Evolutionary conservation across 2,888 invertebrate genomes (phyloP), one percentile per base, ranked within the genome.

Genomic region (Synanthedon formicaeformis): DNA sequence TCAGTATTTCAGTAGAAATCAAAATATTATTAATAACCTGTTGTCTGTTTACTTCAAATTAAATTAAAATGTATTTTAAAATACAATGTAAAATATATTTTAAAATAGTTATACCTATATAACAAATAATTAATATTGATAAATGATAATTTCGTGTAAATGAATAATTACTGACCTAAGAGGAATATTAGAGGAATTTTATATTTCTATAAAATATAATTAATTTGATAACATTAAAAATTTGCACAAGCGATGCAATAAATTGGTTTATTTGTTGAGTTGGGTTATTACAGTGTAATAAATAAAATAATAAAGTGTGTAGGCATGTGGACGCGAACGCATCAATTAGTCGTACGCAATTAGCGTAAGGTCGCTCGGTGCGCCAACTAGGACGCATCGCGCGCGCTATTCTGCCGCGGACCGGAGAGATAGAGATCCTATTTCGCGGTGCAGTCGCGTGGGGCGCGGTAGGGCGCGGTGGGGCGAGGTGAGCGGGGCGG

Each of bases 401-500:
- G 69, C 70, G 69, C 66, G 68, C 64, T 34, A 34, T 10, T 65
- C 63, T 60, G 60, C 57, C 58, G 58, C 53, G 54, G 60, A 57
- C 56, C 57, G 60, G 60, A 64, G 64, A 67, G 70, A 49, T 53
- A 78, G 53, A 78, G 84, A 81, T 83, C 79, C 77, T 80, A 82
- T 82, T 83, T 81, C 78, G 76, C 70, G 64, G 63, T 54, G 59
- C 55, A 62, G 16, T 10, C 34, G 34, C 34, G 34, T 41, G 41
- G 49, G 60, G 56, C 54, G 60, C 57, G 54, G 51, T 45, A 60
- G 54, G 53, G 59, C 53, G 61, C 14, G 55, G 52, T 57, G 60
- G 56, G 27, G 8, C 58, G 60, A 54, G 51, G 59, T 58, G 57
- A 56, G 55, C 56, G 63, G 61, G 56, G 58, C 57, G 56, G 59